phyloP scores from a whole-genome alignment of 2,888 invertebrate species.

The Nebria salina region DNA sequence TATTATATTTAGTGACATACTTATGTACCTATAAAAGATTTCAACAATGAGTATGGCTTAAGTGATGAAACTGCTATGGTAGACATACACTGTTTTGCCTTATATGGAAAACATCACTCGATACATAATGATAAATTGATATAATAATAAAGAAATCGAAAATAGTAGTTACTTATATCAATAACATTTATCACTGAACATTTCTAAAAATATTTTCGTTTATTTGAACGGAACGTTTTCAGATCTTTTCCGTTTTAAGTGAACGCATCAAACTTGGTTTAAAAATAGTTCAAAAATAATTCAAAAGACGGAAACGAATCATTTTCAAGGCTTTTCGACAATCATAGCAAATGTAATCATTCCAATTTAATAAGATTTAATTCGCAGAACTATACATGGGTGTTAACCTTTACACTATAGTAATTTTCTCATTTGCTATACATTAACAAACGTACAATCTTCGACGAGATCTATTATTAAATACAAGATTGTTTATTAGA shows the following conservation, averaged over 20 bases:
- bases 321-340: slow-evolving; percentile 2
- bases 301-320: not conserved
- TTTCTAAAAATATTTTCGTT: not conserved
- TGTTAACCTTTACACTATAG: slow-evolving; percentile 21
- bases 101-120: not conserved
- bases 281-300: not conserved
- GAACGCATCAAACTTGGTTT: not conserved
- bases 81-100: not conserved
- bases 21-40: not conserved
- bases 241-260: not conserved
- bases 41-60: not conserved
- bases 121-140: not conserved
- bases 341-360: not conserved
- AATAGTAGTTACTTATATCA: not conserved
- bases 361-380: slow-evolving; percentile 8
- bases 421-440: slow-evolving; percentile 18
- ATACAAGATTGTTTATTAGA: no score
- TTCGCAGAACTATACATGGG: slow-evolving; percentile 20
- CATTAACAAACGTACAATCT: slow-evolving; percentile 2
- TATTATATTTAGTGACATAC: slow-evolving; percentile 1
- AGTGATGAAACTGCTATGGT: not conserved
- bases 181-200: not conserved
- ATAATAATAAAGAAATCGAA: not conserved
- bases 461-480: not conserved
- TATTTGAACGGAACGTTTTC: not conserved